Percentiles rank a stretch among this genome's conserved stretches.
phyloP scores from a whole-genome alignment of 2,113 vertebrate species.

The Oplegnathus fasciatus region DNA sequence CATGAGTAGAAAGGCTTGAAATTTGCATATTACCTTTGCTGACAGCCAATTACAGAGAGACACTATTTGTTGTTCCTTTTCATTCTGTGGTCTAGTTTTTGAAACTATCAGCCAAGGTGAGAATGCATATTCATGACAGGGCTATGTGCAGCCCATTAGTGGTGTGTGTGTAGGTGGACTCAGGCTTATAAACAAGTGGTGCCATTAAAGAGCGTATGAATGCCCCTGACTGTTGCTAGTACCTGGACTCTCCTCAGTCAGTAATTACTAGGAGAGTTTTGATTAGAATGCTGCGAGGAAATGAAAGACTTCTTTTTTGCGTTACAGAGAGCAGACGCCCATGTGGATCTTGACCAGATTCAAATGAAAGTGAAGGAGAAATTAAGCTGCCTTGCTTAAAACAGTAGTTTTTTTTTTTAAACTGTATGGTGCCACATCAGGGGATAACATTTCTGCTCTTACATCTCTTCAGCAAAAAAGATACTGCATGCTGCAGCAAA shows the following conservation, averaged over 20 bases:
- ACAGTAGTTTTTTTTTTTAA: constrained; percentile 10
- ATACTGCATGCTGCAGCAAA: not conserved
- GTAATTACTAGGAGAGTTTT: constrained; percentile 69
- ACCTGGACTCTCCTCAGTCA: constrained; percentile 64
- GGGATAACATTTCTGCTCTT: not conserved
- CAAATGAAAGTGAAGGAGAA: constrained; percentile 32
- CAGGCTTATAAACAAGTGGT: constrained; percentile 63
- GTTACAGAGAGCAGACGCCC: constrained; percentile 15
- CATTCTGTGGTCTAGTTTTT: constrained; percentile 64
- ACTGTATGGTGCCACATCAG: not conserved
- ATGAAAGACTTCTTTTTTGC: constrained; percentile 53
- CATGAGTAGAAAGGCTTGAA: constrained; percentile 29
- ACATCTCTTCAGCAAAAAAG: not conserved
- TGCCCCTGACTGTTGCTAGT: constrained; percentile 53
- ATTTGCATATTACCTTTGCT: constrained; percentile 77
- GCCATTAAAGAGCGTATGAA: constrained; percentile 67
- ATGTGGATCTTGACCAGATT: constrained; percentile 41
- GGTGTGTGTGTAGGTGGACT: constrained; percentile 72
- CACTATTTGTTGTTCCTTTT: constrained; percentile 73
- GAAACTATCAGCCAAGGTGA: constrained; percentile 65
- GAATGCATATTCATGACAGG: constrained; percentile 76
- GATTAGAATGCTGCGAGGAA: constrained; percentile 63
- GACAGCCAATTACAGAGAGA: constrained; percentile 71
- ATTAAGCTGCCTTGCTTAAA: constrained; percentile 27
- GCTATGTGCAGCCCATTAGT: constrained; percentile 71